Evolutionary conservation across 2,888 invertebrate species (phyloP).

Genomic region (Thymelicus sylvestris): DNA sequence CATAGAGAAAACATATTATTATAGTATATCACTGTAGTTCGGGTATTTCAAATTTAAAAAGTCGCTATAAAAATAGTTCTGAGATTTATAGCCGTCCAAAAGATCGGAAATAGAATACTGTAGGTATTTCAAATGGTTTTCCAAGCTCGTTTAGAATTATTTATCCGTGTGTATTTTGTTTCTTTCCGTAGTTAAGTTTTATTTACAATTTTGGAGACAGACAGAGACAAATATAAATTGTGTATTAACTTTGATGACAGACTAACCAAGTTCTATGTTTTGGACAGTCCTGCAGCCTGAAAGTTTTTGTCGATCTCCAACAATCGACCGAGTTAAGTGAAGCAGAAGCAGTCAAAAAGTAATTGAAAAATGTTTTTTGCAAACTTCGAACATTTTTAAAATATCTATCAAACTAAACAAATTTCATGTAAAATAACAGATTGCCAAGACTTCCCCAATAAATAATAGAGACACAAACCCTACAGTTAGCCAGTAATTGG

Average conservation of each 20-base stretch:
- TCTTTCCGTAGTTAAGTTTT: slow-evolving; percentile 22
- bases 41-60: slow-evolving; percentile 53
- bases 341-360: too few species aligned
- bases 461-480: too few species aligned
- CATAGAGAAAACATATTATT: slow-evolving; percentile 63
- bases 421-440: too few species aligned
- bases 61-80: slow-evolving; percentile 45
- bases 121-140: slow-evolving; percentile 34
- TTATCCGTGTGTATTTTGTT: slow-evolving; percentile 34
- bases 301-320: too few species aligned
- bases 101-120: slow-evolving; percentile 39
- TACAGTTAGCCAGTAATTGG: too few species aligned
- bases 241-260: slow-evolving; percentile 2
- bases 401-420: too few species aligned
- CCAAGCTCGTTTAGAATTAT: slow-evolving; percentile 33
- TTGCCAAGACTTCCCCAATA: too few species aligned
- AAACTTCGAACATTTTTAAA: too few species aligned
- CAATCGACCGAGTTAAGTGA: background rate
- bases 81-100: slow-evolving; percentile 38
- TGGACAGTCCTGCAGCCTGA: too few species aligned
- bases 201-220: slow-evolving; percentile 24
- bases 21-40: slow-evolving; percentile 39
- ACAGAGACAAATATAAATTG: slow-evolving; percentile 15
- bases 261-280: background rate
- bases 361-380: too few species aligned